Evolutionary conservation across 2,113 vertebrate genomes (phyloP), one percentile per base, ranked within the genome.

Genomic region (Acrocephalus kingi): DNA sequence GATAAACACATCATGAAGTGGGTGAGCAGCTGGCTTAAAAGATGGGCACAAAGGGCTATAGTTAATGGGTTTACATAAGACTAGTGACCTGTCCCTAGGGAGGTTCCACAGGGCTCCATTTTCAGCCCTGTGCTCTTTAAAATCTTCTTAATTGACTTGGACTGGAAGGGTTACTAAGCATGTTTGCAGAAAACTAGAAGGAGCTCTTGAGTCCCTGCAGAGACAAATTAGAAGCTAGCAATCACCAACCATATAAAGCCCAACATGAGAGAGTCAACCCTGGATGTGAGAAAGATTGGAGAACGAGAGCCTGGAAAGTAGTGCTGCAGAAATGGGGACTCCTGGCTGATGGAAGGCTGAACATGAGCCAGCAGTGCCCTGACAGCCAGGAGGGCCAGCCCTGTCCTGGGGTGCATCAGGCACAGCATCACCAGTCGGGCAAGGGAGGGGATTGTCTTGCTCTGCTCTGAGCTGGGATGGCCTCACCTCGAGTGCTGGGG

Each of bases 291-390:
- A 43, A 25, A 58, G 28, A 24, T 0, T 31, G 31, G 7, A 5
- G 14, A 68, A 51, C 18, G 21, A 45, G 37, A 51, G 2, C 31
- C 31, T 86, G 25, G 17, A 59, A 25, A 22, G 31, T 1, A 52
- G 14, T 10, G 7, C 25, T 3, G 2, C 2, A 4, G 45, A 35
- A 59, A 67, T 27, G 25, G 1, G 4, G 3, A 6, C 1, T 56
- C 62, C 35, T 58, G 35, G 15, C 2, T 0, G 0, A 1, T 24
- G 10, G 7, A 2, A 35, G 35, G 8, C 0, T 17, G 4, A 66
- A 20, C 10, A 7, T 8, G 24, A 11, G 8, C 0, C 10, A 66
- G 43, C 30, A 66, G 61, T 24, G 24, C 24, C 43, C 51, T 49
- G 16, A 43, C 41, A 67, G 24, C 52, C 43, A 67, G 45, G 25